phyloP scores from a whole-genome alignment of 2,888 invertebrate species.

The Lasius platythorax region DNA sequence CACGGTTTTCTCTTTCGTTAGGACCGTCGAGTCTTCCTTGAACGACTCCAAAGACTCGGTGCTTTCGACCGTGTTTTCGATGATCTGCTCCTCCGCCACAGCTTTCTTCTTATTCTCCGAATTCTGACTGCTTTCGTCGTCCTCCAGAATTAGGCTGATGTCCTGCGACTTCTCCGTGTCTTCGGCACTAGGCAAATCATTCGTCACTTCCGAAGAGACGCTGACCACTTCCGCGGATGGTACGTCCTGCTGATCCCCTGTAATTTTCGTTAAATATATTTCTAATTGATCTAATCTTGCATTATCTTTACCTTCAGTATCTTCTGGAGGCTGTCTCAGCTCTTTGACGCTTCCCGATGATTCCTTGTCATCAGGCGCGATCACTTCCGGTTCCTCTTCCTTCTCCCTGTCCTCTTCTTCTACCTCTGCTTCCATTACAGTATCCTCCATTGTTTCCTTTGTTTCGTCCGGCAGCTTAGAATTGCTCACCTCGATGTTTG shows the following conservation, averaged over 20 bases:
- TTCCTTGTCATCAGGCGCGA: constrained; percentile 56
- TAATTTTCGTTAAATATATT: constrained; percentile 79
- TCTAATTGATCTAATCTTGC: constrained; percentile 76
- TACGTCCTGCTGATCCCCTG: constrained; percentile 77
- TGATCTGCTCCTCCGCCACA: constrained; percentile 64
- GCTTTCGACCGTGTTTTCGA: constrained; percentile 72
- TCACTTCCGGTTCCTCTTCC: constrained; percentile 68
- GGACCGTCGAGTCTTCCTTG: constrained; percentile 67
- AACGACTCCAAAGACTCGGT: constrained; percentile 75
- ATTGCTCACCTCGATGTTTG: constrained; percentile 84
- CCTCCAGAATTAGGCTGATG: constrained; percentile 80
- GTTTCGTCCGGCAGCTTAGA: constrained; percentile 78
- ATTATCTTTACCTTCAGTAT: constrained; percentile 66
- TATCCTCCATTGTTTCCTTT: constrained; percentile 59
- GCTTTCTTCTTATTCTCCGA: constrained; percentile 74
- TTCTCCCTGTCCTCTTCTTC: constrained; percentile 77
- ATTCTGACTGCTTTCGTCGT: constrained; percentile 74
- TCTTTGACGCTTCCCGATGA: constrained; percentile 52
- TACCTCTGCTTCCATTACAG: constrained; percentile 71
- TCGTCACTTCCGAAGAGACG: constrained; percentile 76
- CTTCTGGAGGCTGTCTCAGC: constrained; percentile 56
- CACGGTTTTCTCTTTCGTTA: constrained; percentile 69
- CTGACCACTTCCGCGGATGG: constrained; percentile 74
- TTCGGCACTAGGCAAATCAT: constrained; percentile 76
- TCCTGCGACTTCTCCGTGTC: constrained; percentile 81